Percentiles rank a stretch among this genome's conserved stretches.
Conservation (phyloP, 1,140 invertebrate species). For the Odontomachus brunneus region DNA sequence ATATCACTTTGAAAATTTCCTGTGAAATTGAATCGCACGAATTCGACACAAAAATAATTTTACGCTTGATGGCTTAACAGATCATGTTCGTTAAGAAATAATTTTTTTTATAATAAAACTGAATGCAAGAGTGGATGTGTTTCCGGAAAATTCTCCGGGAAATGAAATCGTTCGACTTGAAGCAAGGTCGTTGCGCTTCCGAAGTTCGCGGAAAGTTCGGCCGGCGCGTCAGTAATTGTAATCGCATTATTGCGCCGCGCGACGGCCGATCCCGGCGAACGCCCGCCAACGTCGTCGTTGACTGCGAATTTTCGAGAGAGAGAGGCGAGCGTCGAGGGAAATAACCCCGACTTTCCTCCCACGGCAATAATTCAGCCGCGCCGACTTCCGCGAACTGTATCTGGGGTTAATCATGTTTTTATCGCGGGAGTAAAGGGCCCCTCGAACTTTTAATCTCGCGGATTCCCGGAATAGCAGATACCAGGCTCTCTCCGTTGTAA, state of each 20-base stretch:
- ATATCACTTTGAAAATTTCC: too few relatives aligned
- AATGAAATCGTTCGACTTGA: slow-evolving; percentile 35
- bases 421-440: neutral
- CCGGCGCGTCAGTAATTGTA: slow-evolving; percentile 47
- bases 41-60: neutral
- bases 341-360: slow-evolving; percentile 40
- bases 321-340: slow-evolving; percentile 16
- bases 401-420: slow-evolving; percentile 53
- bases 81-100: neutral
- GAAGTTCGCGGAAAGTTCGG: slow-evolving; percentile 32
- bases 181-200: slow-evolving; percentile 12
- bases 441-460: slow-evolving; percentile 45
- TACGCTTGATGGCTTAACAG: too few relatives aligned
- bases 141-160: neutral
- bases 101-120: neutral
- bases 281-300: slow-evolving; percentile 15
- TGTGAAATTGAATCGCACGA: neutral
- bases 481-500: slow-evolving; percentile 3
- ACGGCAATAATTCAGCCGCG: slow-evolving; percentile 46
- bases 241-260: slow-evolving; percentile 28
- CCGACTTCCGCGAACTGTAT: slow-evolving; percentile 54
- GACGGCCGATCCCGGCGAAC: slow-evolving; percentile 29
- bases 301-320: slow-evolving; percentile 29
- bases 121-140: neutral
- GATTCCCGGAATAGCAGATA: slow-evolving; percentile 24